phyloP scores from a whole-genome alignment of 1,140 invertebrate species.

The Pteromalus puparum region DNA sequence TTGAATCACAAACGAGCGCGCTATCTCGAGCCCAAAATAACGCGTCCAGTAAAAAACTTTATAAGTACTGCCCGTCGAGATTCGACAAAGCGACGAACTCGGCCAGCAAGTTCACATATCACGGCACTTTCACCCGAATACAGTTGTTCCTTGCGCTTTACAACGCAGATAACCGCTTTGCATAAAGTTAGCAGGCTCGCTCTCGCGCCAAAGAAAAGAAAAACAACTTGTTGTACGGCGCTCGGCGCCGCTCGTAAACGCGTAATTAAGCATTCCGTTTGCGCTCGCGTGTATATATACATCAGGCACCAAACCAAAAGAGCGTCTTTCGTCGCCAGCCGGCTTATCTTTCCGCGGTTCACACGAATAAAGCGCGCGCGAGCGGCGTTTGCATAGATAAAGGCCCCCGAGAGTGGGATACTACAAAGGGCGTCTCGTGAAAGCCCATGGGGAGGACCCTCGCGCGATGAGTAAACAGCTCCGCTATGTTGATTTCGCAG shows the following conservation, averaged over 20 bases:
- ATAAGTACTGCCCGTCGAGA: not conserved
- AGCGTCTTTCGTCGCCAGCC: slow-evolving; percentile 11
- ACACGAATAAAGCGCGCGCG: slow-evolving; percentile 27
- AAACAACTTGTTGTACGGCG: not conserved
- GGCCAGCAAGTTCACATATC: not conserved
- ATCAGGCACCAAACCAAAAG: not conserved
- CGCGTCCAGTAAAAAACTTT: not conserved
- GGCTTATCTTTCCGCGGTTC: slow-evolving; percentile 42
- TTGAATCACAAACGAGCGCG: no score
- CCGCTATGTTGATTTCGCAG: slow-evolving; percentile 15
- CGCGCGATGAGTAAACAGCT: not conserved
- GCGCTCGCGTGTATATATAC: not conserved
- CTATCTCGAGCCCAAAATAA: no score
- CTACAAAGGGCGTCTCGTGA: slow-evolving; percentile 3
- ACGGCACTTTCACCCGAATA: not conserved
- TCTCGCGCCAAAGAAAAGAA: not conserved
- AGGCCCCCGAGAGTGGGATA: not conserved
- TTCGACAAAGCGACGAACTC: not conserved
- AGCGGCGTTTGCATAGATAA: slow-evolving; percentile 50
- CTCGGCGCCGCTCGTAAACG: slow-evolving; percentile 31
- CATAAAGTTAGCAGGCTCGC: not conserved
- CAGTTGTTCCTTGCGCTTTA: slow-evolving; percentile 19
- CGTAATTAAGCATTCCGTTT: slow-evolving; percentile 50
- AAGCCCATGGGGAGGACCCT: not conserved
- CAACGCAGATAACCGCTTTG: slow-evolving; percentile 23